phyloP scores from a whole-genome alignment of 2,888 invertebrate species.

The Trisateles emortualis region DNA sequence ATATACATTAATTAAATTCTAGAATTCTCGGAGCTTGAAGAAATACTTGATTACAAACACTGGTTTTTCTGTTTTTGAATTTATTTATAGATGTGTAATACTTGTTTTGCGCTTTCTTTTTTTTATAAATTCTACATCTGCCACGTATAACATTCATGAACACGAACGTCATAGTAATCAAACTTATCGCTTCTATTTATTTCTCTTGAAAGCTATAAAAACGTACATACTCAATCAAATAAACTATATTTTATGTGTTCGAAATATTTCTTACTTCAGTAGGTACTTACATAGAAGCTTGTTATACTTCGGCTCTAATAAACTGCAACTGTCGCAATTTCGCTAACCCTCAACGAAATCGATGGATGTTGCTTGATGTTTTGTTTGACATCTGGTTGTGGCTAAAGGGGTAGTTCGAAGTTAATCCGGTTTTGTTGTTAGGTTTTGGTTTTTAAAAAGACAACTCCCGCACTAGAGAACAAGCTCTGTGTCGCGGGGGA shows the following conservation, averaged over 20 bases:
- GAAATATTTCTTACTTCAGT: not conserved
- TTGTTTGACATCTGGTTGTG: no score
- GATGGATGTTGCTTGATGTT: no score
- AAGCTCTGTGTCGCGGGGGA: no score
- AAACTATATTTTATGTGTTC: not conserved
- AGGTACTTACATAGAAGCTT: no score
- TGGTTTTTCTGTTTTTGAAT: not conserved
- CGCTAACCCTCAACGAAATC: no score
- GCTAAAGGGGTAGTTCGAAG: no score
- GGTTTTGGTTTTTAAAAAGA: no score
- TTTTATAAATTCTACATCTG: not conserved
- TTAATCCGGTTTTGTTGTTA: no score
- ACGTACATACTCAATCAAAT: not conserved
- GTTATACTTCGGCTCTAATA: no score
- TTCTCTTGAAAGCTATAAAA: not conserved
- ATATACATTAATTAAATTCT: slow-evolving; percentile 15
- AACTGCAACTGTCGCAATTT: no score
- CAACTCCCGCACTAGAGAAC: no score
- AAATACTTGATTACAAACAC: not conserved
- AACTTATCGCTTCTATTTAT: slow-evolving; percentile 20
- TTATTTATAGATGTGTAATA: slow-evolving; percentile 10
- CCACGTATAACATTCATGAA: slow-evolving; percentile 12
- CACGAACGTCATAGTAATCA: slow-evolving; percentile 29
- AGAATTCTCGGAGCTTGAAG: slow-evolving; percentile 4
- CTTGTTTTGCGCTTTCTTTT: slow-evolving; percentile 26